phyloP scores from a whole-genome alignment of 2,888 invertebrate species.

The Chrysomela aeneicollis region DNA sequence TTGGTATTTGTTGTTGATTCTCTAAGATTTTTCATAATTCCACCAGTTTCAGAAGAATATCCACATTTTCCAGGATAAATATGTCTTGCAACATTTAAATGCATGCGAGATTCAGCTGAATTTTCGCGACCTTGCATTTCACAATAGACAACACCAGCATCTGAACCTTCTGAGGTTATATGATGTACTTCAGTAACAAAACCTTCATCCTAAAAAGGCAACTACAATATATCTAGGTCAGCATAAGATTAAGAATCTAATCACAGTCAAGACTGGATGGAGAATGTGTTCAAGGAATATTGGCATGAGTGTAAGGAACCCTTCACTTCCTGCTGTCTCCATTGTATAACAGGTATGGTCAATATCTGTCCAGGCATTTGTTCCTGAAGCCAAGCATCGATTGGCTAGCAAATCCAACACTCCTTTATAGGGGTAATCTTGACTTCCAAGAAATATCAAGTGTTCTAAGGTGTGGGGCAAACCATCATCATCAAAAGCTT shows the following conservation, averaged over 20 bases:
- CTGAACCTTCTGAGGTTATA: conserved; percentile 84
- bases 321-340: conserved; percentile 85
- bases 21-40: conserved; percentile 83
- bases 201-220: conserved; percentile 71
- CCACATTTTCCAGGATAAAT: conserved; percentile 85
- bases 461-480: conserved; percentile 93
- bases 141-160: conserved; percentile 95
- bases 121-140: conserved; percentile 93
- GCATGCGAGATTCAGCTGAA: conserved; percentile 76
- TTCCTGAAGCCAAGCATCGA: conserved; percentile 88
- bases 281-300: conserved; percentile 91
- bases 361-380: conserved; percentile 88
- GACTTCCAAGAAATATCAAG: conserved; percentile 88
- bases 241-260: conserved; percentile 24
- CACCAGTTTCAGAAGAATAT: conserved; percentile 86
- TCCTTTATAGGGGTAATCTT: conserved; percentile 89
- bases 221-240: not conserved
- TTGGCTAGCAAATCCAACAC: conserved; percentile 89
- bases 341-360: conserved; percentile 93
- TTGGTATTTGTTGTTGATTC: conserved; percentile 82
- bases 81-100: conserved; percentile 70
- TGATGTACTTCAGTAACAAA: conserved; percentile 93
- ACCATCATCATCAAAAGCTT: conserved; percentile 91
- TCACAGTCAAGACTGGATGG: conserved; percentile 79
- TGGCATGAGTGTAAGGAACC: conserved; percentile 87